Evolutionary conservation across 2,113 vertebrate species (phyloP), one percentile per base, ranked within the genome.

Genomic region (Etia nguti): DNA sequence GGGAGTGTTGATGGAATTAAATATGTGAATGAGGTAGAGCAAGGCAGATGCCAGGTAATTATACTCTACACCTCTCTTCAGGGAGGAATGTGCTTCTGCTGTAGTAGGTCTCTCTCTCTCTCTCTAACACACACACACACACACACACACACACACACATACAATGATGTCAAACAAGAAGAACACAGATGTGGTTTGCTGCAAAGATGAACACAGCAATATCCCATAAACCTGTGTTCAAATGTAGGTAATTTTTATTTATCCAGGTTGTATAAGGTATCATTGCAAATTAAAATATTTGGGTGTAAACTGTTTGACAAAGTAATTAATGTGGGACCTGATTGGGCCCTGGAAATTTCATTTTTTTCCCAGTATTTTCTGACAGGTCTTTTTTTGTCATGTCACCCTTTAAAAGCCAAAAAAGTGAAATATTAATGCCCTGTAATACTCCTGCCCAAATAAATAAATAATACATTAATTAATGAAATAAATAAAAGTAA

Each of bases 1-100:
- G 20, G 55, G 16, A 46, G 60, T 43, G 82, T 60, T 85, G 83
- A 86, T 88, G 87, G 24, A 54, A 80, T 88, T 56, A 89, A 62
- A 82, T 24, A 52, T 56, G 77, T 16, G 88, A 48, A 82, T 79
- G 86, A 82, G 55, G 82, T 15, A 10, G 48, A 89, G n/a, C 34
- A 55, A 85, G 56, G 85, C 73, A 88, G 62, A 92, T 79, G 83
- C 65, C 57, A 79, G 80, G 41, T 85, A 52, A 73, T 79, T 24
- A 73, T 38, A 26, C 55, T 75, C 22, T 13, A 73, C 15, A 60
- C 55, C 6, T 79, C 50, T 60, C 73, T 43, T 34, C 48, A 29
- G 55, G 60, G 54, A 59, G 41, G 36, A 90, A 68, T 55, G 46
- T 1, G 3, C 41, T 68, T 60, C 38, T 24, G 43, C 65, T 46